phyloP scores from a whole-genome alignment of 2,113 vertebrate genomes.

The Gorsachius goisagi region DNA sequence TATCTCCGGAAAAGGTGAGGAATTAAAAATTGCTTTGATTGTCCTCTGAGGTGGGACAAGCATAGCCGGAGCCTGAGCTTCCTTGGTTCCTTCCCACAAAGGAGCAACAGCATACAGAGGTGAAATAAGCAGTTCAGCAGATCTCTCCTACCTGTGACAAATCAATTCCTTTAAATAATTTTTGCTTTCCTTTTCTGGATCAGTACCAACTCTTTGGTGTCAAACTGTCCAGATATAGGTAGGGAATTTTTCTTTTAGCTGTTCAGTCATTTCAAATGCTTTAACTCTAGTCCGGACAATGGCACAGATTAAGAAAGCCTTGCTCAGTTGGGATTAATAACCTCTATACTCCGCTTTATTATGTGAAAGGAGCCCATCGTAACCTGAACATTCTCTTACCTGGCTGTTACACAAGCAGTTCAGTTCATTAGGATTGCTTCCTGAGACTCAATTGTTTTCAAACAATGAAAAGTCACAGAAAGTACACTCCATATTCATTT shows the following conservation, averaged over 20 bases:
- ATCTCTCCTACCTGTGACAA: neutral
- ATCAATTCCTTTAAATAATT: neutral
- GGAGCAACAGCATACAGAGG: accelerated
- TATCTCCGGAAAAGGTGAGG: neutral
- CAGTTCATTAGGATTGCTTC: neutral
- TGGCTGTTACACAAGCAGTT: neutral
- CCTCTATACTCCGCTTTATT: neutral
- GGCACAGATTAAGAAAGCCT: neutral
- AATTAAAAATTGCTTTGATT: neutral
- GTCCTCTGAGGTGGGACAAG: neutral
- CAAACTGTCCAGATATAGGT: neutral
- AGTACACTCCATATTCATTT: neutral
- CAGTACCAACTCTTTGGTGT: neutral
- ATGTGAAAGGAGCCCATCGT: neutral
- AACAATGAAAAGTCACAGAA: neutral
- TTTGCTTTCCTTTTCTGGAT: neutral
- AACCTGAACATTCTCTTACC: neutral
- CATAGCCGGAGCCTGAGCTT: neutral
- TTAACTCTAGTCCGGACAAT: neutral
- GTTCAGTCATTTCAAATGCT: neutral
- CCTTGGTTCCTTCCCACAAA: neutral
- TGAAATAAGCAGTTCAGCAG: neutral
- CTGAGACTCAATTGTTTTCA: neutral
- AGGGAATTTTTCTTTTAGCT: neutral
- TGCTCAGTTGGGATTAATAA: neutral